Conservation (phyloP, 2,797 vertebrate species). For the Gadopsis bispinosus region DNA sequence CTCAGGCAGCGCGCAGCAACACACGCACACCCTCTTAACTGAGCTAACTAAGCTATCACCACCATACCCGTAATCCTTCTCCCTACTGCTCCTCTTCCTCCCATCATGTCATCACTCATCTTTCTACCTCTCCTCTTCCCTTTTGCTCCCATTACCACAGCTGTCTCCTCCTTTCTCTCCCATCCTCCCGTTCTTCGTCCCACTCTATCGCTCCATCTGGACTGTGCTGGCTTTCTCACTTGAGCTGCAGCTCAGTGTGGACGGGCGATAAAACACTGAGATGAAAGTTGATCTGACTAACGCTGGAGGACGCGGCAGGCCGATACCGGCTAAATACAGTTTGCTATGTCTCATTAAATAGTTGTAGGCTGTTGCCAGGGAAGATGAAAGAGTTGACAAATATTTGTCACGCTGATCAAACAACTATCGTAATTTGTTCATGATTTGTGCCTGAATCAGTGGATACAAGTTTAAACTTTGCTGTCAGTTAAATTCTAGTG, state of each 20-base stretch:
- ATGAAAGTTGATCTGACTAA: slow-evolving; percentile 36
- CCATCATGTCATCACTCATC: slow-evolving; percentile 33
- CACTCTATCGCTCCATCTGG: slow-evolving; percentile 50
- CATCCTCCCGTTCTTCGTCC: slow-evolving; percentile 25
- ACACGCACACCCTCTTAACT: slow-evolving; percentile 37
- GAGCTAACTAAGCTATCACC: slow-evolving; percentile 43
- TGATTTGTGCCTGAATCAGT: background rate
- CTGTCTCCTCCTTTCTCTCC: slow-evolving; percentile 43
- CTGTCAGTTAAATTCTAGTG: background rate
- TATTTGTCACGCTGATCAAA: background rate
- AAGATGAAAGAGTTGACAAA: background rate
- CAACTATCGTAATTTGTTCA: background rate
- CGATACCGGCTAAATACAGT: slow-evolving; percentile 5
- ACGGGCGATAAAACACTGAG: slow-evolving; percentile 17
- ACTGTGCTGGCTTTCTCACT: slow-evolving; percentile 45
- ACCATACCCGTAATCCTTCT: slow-evolving; percentile 24
- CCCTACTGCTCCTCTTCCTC: slow-evolving; percentile 38
- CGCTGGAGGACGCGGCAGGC: background rate
- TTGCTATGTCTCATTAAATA: background rate
- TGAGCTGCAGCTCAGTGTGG: slow-evolving; percentile 37
- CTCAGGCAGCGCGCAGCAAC: slow-evolving; percentile 61
- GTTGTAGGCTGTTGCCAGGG: background rate
- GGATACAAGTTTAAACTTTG: background rate
- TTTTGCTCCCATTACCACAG: slow-evolving; percentile 30
- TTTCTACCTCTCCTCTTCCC: slow-evolving; percentile 32